Evolutionary conservation across 2,888 invertebrate genomes (phyloP).

Genomic region (Pristionchus mayeri): DNA sequence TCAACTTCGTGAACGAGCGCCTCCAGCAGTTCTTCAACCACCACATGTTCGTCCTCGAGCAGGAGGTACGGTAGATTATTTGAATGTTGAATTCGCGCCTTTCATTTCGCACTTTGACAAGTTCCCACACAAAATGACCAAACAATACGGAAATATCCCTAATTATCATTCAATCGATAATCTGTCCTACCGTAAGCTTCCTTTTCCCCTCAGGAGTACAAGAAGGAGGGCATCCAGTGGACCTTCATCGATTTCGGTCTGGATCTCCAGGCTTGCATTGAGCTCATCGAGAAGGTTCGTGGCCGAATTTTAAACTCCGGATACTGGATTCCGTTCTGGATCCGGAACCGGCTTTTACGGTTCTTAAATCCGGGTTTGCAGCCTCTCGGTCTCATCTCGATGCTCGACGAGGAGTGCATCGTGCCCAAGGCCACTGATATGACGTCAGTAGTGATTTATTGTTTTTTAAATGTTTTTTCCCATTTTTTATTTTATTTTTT

Average conservation of each 20-base stretch:
- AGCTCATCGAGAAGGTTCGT: slow-evolving; percentile 89
- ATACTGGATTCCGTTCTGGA: not conserved
- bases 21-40: slow-evolving; percentile 85
- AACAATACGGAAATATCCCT: not conserved
- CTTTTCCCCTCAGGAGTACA: slow-evolving; percentile 76
- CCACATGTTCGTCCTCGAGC: slow-evolving; percentile 93
- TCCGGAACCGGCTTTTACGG: not conserved
- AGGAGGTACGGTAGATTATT: slow-evolving; percentile 77
- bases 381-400: slow-evolving; percentile 99
- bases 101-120: too few relatives aligned
- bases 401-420: slow-evolving; percentile 99
- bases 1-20: slow-evolving; percentile 87
- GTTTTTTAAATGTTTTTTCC: not conserved
- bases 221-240: slow-evolving; percentile 87
- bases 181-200: slow-evolving; percentile 3
- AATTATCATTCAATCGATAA: slow-evolving; percentile 3
- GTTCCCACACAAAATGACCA: too few relatives aligned
- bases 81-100: too few relatives aligned
- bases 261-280: slow-evolving; percentile 95
- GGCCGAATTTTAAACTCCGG: not conserved
- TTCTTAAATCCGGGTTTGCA: slow-evolving; percentile 76
- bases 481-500: slow-evolving; percentile 79
- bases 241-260: slow-evolving; percentile 96
- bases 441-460: slow-evolving; percentile 82
- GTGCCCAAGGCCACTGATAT: slow-evolving; percentile 99